phyloP scores from a whole-genome alignment of 2,113 vertebrate species.

The Panthera leo region DNA sequence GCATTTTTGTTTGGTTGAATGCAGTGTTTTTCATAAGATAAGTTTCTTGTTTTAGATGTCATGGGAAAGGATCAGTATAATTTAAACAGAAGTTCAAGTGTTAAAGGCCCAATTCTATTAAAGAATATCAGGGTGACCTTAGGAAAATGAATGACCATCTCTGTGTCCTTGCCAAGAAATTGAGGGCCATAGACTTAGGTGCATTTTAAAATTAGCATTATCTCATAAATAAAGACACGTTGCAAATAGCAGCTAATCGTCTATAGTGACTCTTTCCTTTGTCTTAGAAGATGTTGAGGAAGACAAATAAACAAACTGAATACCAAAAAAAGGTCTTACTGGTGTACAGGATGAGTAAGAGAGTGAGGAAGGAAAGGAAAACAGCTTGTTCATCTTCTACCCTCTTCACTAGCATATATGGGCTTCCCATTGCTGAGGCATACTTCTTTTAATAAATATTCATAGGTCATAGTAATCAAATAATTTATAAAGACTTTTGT shows the following conservation, averaged over 20 bases:
- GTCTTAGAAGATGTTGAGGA: not conserved
- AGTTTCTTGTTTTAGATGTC: not conserved
- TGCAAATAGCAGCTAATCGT: not conserved
- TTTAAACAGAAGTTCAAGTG: not conserved
- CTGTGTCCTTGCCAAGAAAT: not conserved
- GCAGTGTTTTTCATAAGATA: not conserved
- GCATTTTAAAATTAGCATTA: not conserved
- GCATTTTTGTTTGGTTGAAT: conserved; percentile 10
- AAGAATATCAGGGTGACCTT: not conserved
- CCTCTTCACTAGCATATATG: not conserved
- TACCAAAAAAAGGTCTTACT: not conserved
- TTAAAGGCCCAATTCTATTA: not conserved
- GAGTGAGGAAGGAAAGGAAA: not conserved
- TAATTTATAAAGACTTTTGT: not conserved
- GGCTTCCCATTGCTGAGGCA: not conserved
- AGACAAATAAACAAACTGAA: not conserved
- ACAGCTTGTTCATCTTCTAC: not conserved
- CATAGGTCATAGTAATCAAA: not conserved
- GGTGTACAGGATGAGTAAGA: not conserved
- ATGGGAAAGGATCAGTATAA: not conserved
- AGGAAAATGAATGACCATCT: not conserved
- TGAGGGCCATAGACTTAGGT: not conserved
- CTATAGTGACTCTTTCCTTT: not conserved
- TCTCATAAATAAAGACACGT: not conserved
- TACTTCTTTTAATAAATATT: not conserved